A percentile compares a stretch with the other conserved stretches of the same genome.
These are phyloP conservation scores for Calycopis cecrops DNA, from an alignment of 1,140 invertebrate species.

Conservation along the genomic window DNA sequence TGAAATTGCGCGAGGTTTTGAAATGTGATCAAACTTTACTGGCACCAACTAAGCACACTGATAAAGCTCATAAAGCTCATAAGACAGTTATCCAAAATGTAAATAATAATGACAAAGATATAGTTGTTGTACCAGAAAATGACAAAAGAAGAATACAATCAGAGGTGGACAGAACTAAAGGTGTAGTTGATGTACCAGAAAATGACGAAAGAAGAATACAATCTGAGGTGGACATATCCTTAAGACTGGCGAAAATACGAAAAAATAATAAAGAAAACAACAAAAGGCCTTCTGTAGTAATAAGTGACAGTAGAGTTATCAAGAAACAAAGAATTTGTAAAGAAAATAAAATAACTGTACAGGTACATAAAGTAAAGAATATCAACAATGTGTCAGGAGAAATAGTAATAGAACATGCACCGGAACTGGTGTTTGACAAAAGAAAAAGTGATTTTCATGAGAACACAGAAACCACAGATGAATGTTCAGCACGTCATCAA, in stretches of 20 bases:
- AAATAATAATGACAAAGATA: constrained; percentile 40
- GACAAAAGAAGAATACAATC: constrained; percentile 43
- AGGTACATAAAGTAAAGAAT: constrained; percentile 51
- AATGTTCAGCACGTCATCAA: neutral
- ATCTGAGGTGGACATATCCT: no score
- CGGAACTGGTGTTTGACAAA: neutral
- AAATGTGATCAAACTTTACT: constrained; percentile 25
- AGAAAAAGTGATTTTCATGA: neutral
- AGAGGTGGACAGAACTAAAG: constrained; percentile 45
- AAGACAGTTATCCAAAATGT: no score
- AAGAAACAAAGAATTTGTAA: constrained; percentile 3
- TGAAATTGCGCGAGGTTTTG: constrained; percentile 25
- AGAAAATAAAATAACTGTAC: constrained; percentile 20
- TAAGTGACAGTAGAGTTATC: neutral
- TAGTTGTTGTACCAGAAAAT: constrained; percentile 45
- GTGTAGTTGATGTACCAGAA: no score
- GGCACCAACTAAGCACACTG: constrained; percentile 30
- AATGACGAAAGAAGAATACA: no score
- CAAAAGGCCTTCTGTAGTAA: neutral
- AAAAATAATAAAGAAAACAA: constrained; percentile 21
- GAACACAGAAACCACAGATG: neutral
- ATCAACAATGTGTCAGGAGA: constrained; percentile 31
- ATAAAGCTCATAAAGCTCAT: no score
- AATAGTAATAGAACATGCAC: constrained; percentile 21
- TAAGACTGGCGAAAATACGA: constrained; percentile 28